phyloP scores from a whole-genome alignment of 1,140 invertebrate genomes.

The Musca domestica region DNA sequence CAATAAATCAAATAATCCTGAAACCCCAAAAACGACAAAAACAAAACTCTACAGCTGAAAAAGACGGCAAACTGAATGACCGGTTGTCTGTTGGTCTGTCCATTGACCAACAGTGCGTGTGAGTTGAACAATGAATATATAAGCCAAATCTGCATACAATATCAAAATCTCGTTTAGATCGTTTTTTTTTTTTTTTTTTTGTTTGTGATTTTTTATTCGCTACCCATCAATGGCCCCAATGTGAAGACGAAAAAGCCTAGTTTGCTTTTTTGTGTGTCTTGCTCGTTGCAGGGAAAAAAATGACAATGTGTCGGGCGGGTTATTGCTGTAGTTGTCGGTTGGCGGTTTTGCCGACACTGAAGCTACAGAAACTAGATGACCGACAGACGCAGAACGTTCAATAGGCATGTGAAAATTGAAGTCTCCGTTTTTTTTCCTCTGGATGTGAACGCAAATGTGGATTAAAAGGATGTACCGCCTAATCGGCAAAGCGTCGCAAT shows the following conservation, averaged over 20 bases:
- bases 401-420: constrained; percentile 1
- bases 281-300: neutral
- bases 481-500: neutral
- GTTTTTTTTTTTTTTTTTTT: neutral
- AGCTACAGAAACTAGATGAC: constrained; percentile 13
- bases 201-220: neutral
- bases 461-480: constrained; percentile 16
- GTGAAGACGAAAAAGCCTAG: constrained; percentile 9
- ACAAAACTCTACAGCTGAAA: neutral
- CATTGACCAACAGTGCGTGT: neutral
- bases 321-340: neutral
- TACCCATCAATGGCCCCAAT: constrained; percentile 4
- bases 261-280: neutral
- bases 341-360: neutral
- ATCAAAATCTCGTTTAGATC: neutral
- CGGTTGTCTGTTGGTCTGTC: neutral
- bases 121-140: neutral
- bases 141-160: neutral
- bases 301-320: constrained; percentile 17
- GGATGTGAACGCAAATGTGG: neutral
- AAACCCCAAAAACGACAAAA: neutral
- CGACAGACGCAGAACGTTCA: neutral
- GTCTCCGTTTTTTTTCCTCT: too few species aligned
- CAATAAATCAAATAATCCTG: constrained; percentile 28
- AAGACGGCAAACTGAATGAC: neutral